Percentiles rank a stretch among this genome's conserved stretches.
These are phyloP conservation scores for Python bivittatus DNA, from an alignment of 2,113 vertebrate species.

Conservation along the genomic window DNA sequence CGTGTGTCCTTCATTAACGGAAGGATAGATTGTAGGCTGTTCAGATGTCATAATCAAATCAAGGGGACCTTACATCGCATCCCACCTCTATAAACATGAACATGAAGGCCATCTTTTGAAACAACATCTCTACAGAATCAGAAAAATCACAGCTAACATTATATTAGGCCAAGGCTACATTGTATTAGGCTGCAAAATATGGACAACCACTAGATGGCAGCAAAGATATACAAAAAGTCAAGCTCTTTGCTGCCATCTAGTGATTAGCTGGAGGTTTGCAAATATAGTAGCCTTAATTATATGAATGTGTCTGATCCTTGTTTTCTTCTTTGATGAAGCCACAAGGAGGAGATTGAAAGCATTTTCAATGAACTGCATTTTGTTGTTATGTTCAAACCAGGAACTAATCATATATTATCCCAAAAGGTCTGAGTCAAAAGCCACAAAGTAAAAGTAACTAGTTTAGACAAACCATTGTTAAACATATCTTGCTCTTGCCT, in stretches of 20 bases:
- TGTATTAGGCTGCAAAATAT: not conserved
- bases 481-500: not conserved
- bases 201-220: not conserved
- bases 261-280: not conserved
- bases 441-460: not conserved
- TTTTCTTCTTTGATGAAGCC: not conserved
- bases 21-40: constrained; percentile 27
- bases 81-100: not conserved
- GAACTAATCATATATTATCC: not conserved
- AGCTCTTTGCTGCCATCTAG: not conserved
- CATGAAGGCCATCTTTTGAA: not conserved
- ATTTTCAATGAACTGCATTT: not conserved
- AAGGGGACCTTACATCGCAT: not conserved
- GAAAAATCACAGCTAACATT: not conserved
- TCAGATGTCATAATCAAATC: not conserved
- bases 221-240: not conserved
- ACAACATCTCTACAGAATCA: not conserved
- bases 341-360: not conserved
- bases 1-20: not conserved
- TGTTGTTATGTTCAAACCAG: not conserved
- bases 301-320: not conserved
- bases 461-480: not conserved
- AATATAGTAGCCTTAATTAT: not conserved
- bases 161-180: not conserved
- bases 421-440: not conserved